Percentiles rank a stretch among this genome's conserved stretches.
Evolutionary conservation across 64 coral and sea anemone genomes (phyloP).

Genomic region (Stichodactyla mertensii): DNA sequence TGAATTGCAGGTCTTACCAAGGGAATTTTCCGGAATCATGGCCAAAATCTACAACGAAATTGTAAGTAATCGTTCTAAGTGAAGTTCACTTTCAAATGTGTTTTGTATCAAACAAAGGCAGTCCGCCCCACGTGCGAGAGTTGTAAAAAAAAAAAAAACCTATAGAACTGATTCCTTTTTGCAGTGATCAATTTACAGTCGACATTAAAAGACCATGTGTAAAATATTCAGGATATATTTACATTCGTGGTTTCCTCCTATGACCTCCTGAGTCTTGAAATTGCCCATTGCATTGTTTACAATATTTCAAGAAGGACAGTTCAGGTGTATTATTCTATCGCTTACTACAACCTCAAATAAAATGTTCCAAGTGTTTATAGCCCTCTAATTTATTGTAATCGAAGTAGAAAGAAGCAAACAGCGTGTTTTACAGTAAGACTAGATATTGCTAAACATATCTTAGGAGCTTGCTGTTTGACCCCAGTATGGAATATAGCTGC

Average conservation of each 20-base stretch:
- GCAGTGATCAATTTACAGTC: background rate
- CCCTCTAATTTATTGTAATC: background rate
- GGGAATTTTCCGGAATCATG: background rate
- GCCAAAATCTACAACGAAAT: background rate
- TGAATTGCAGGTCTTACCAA: background rate
- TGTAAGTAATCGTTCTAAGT: constrained; percentile 1
- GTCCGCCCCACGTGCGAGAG: background rate
- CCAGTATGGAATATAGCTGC: background rate
- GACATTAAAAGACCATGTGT: background rate
- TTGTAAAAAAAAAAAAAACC: background rate
- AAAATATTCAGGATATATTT: background rate
- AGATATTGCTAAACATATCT: background rate
- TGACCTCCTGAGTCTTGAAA: background rate
- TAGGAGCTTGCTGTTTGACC: background rate
- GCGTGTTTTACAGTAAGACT: background rate
- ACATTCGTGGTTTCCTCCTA: background rate
- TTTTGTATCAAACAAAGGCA: background rate
- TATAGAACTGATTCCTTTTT: background rate
- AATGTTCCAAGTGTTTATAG: background rate
- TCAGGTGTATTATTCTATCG: background rate
- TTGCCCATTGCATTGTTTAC: background rate
- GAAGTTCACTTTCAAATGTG: background rate
- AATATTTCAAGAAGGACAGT: background rate
- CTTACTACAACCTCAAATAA: background rate
- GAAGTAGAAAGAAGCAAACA: background rate